A percentile compares a stretch with the other conserved stretches of the same genome.
phyloP scores from a whole-genome alignment of 2,113 vertebrate species.

The Bungarus multicinctus region DNA sequence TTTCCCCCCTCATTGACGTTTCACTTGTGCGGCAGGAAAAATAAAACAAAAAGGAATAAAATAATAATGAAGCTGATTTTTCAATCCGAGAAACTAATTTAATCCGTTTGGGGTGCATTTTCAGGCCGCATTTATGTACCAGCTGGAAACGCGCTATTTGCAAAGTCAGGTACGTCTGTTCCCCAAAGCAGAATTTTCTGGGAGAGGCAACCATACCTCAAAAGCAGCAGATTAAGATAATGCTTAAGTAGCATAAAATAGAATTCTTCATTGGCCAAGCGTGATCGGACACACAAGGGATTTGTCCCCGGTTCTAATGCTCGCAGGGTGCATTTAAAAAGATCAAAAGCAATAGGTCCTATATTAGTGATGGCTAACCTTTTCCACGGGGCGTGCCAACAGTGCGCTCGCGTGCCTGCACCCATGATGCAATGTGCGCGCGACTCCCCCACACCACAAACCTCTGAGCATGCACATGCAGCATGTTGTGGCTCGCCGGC shows the following conservation, averaged over 20 bases:
- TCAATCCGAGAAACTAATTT: neutral
- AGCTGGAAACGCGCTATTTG: slow-evolving; percentile 84
- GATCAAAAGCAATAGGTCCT: no score
- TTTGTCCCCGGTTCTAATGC: neutral
- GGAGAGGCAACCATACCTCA: no score
- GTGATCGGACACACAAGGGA: neutral
- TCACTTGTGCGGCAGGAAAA: neutral
- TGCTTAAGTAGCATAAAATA: no score
- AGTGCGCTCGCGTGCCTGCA: no score
- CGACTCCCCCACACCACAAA: no score
- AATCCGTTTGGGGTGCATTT: slow-evolving; percentile 5
- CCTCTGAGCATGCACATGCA: no score
- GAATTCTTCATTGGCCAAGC: neutral
- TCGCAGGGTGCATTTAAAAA: neutral
- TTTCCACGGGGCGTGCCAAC: no score
- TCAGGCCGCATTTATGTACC: slow-evolving; percentile 84
- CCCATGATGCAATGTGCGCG: no score
- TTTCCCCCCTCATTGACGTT: rapidly evolving
- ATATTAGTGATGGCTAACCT: no score
- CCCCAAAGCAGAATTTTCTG: neutral
- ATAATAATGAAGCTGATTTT: neutral
- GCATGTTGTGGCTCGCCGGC: no score
- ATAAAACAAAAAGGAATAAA: neutral
- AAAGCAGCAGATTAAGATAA: no score
- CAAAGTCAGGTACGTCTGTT: slow-evolving; percentile 81